Percentiles rank a stretch among this genome's conserved stretches.
Evolutionary conservation across 2,113 vertebrate species (phyloP).

Genomic region (Turnix velox): DNA sequence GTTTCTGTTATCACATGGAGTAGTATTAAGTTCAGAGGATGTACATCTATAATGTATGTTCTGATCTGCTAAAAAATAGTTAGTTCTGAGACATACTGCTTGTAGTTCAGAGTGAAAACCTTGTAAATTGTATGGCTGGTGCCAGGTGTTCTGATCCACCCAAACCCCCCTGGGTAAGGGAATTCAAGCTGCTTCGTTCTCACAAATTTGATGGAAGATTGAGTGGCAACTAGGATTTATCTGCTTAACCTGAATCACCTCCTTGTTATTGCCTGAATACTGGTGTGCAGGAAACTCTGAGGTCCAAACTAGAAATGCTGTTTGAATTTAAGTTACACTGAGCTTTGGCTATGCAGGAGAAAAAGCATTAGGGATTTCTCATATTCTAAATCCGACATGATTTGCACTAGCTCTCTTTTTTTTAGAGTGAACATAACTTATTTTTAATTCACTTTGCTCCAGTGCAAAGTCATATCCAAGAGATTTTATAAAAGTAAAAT

Average conservation of each 20-base stretch:
- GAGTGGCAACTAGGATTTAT: not conserved
- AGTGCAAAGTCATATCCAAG: not conserved
- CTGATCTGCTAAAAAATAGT: not conserved
- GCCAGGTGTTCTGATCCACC: not conserved
- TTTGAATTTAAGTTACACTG: not conserved
- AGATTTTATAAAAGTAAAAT: not conserved
- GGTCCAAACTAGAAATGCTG: not conserved
- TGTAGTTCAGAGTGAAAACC: not conserved
- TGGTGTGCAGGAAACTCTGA: not conserved
- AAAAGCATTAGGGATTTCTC: rapidly evolving
- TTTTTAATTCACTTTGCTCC: not conserved
- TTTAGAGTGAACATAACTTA: not conserved
- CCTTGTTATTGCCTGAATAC: not conserved
- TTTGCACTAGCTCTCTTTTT: not conserved
- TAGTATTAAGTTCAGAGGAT: not conserved
- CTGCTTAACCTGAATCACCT: not conserved
- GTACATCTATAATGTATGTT: not conserved
- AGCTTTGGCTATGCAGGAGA: not conserved
- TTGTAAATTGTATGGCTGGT: not conserved
- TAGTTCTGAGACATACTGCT: not conserved
- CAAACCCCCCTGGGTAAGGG: rapidly evolving
- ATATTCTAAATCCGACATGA: rapidly evolving
- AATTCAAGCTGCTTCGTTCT: not conserved
- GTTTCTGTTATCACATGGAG: not conserved
- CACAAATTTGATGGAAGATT: not conserved